These are phyloP conservation scores for Sterna hirundo DNA, from an alignment of 2,113 vertebrate species.

Conservation along the genomic window DNA sequence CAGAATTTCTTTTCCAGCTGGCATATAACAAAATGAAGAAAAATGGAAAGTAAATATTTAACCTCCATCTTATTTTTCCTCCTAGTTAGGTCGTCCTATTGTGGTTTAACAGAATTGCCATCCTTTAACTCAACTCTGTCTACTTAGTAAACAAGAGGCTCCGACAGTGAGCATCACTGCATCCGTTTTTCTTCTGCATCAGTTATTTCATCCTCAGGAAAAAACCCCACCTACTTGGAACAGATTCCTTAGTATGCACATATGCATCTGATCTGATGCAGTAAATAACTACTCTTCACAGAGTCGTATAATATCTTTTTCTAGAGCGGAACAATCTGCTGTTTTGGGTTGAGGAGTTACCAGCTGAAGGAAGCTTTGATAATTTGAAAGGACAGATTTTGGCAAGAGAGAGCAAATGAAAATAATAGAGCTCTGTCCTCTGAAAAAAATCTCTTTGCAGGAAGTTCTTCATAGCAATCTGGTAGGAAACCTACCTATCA, in stretches of 20 bases:
- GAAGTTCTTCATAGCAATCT: not conserved
- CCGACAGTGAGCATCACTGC: too few species aligned
- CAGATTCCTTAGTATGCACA: not conserved
- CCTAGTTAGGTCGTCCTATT: not conserved
- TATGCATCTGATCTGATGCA: not conserved
- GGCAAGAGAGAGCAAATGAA: not conserved
- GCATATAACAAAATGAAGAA: slow-evolving; percentile 29
- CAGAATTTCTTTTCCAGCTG: not conserved
- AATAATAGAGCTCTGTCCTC: not conserved
- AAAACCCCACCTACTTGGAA: not conserved
- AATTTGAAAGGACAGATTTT: not conserved
- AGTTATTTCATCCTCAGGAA: not conserved
- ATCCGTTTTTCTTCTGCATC: not conserved
- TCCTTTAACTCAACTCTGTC: not conserved
- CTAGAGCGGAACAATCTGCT: not conserved
- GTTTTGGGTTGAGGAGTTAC: not conserved
- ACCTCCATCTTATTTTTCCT: not conserved
- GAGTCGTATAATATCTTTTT: not conserved
- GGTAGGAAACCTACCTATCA: not conserved
- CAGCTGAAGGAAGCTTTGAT: not conserved
- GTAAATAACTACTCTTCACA: not conserved
- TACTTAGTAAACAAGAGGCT: not conserved
- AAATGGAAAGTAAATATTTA: not conserved
- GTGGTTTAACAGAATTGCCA: not conserved
- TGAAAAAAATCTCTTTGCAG: not conserved